phyloP scores from a whole-genome alignment of 2,797 vertebrate genomes.

The Phrynocephalus forsythii region DNA sequence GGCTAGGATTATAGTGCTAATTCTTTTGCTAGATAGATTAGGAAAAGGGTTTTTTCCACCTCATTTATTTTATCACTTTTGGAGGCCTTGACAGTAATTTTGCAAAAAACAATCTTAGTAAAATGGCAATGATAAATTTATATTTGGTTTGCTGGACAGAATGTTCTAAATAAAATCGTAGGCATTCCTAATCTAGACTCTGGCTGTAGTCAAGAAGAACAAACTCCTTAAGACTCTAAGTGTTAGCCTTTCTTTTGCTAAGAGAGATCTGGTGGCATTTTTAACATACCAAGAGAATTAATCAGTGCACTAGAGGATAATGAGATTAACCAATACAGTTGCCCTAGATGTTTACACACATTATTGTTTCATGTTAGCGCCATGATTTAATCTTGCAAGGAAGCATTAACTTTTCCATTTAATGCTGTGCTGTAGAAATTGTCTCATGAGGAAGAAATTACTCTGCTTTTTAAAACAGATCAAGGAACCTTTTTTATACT shows the following conservation, averaged over 20 bases:
- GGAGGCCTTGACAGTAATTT: not conserved
- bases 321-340: conserved; percentile 39
- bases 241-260: conserved; percentile 13
- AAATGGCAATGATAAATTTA: not conserved
- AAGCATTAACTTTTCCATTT: conserved; percentile 14
- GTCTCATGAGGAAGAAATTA: not conserved
- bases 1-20: not conserved
- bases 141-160: not conserved
- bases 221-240: not conserved
- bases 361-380: conserved; percentile 20
- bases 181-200: conserved; percentile 2
- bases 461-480: conserved; percentile 1
- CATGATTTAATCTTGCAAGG: conserved; percentile 26
- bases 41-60: not conserved
- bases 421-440: not conserved
- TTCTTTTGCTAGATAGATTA: not conserved
- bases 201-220: not conserved
- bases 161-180: not conserved
- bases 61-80: not conserved
- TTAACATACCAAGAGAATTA: conserved; percentile 42
- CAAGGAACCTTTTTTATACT: not conserved
- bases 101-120: not conserved
- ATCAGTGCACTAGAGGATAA: conserved; percentile 24
- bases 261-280: conserved; percentile 33
- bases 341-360: not conserved